Conservation (phyloP, 2,797 vertebrate genomes). For the Moxostoma hubbsi region DNA sequence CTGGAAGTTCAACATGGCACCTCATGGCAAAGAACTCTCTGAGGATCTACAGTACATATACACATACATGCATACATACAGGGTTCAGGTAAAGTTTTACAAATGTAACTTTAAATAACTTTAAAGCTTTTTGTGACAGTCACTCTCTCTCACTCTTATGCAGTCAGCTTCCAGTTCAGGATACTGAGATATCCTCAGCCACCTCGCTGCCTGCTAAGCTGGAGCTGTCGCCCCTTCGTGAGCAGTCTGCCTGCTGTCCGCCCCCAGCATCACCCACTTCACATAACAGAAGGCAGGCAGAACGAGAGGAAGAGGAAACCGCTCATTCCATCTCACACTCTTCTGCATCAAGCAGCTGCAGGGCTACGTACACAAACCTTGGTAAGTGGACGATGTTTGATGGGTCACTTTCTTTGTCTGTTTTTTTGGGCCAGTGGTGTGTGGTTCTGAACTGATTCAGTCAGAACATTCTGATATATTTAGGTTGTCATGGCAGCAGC, state of each 20-base stretch:
- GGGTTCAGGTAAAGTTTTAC: too few relatives aligned
- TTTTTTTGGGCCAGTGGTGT: background rate
- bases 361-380: constrained; percentile 95
- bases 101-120: too few relatives aligned
- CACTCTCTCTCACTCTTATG: constrained; percentile 53
- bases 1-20: too few relatives aligned
- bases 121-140: too few relatives aligned
- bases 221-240: constrained; percentile 72
- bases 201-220: constrained; percentile 75
- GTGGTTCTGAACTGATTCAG: constrained; percentile 22
- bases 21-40: too few relatives aligned
- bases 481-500: constrained; percentile 39
- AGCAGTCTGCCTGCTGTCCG: constrained; percentile 50
- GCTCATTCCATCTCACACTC: constrained; percentile 79
- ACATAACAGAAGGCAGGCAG: constrained; percentile 66
- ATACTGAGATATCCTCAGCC: constrained; percentile 72
- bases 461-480: constrained; percentile 6
- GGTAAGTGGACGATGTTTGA: constrained; percentile 77
- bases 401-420: constrained; percentile 22
- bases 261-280: constrained; percentile 68
- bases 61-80: too few relatives aligned
- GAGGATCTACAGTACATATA: too few relatives aligned
- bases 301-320: constrained; percentile 80
- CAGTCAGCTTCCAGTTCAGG: constrained; percentile 83
- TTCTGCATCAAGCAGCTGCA: constrained; percentile 82